These are phyloP conservation scores for Toxotes jaculatrix DNA, from an alignment of 2,113 vertebrate genomes.

Conservation along the genomic window DNA sequence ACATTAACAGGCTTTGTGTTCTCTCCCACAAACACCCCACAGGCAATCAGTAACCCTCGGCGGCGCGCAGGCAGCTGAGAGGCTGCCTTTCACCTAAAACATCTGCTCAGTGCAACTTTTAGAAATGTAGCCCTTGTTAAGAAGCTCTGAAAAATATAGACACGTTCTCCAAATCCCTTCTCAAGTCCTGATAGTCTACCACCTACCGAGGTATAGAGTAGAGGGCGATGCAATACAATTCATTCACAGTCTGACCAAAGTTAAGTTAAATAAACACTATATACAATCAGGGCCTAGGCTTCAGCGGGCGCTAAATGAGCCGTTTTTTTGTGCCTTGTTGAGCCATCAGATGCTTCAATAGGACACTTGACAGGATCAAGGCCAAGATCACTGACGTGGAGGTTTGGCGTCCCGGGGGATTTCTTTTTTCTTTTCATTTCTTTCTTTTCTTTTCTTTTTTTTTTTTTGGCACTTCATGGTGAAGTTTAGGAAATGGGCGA, in stretches of 20 bases:
- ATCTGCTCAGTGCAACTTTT: constrained; percentile 73
- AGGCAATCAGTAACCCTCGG: constrained; percentile 51
- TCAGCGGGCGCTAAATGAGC: constrained; percentile 46
- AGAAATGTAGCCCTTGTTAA: constrained; percentile 77
- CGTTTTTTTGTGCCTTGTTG: constrained; percentile 40
- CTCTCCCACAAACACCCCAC: neutral
- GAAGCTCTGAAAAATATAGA: constrained; percentile 70
- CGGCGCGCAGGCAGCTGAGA: constrained; percentile 42
- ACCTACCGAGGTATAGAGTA: constrained; percentile 59
- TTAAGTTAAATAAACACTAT: constrained; percentile 71
- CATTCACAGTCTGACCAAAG: constrained; percentile 74
- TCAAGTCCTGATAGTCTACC: constrained; percentile 53
- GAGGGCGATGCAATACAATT: constrained; percentile 52
- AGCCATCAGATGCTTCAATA: constrained; percentile 57
- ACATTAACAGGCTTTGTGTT: constrained; percentile 59
- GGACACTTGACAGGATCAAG: constrained; percentile 68
- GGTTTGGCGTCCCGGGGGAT: constrained; percentile 56
- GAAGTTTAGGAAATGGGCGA: constrained; percentile 82
- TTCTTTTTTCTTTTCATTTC: constrained; percentile 43
- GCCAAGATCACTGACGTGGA: constrained; percentile 52
- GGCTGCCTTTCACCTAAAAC: constrained; percentile 37
- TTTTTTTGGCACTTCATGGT: constrained; percentile 78
- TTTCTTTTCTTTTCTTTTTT: constrained; percentile 1
- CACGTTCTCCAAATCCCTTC: constrained; percentile 37
- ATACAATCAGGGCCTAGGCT: constrained; percentile 64